phyloP scores from a whole-genome alignment of 2,888 invertebrate species.

The Desoria tigrina region DNA sequence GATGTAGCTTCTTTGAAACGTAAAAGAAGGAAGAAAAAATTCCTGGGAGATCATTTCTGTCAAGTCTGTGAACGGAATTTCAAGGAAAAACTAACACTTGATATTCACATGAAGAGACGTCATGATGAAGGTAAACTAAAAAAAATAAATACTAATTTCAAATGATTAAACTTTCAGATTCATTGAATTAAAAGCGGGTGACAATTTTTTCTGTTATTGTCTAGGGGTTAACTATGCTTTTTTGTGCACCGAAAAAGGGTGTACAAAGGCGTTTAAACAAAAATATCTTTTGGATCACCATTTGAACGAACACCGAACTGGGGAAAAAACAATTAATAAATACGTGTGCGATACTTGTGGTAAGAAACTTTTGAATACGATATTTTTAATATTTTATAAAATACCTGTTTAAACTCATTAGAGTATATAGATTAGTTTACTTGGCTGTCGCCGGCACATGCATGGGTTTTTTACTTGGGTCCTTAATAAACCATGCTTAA shows the following conservation, averaged over 20 bases:
- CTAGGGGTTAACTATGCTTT: not conserved
- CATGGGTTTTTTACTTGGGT: too few relatives aligned
- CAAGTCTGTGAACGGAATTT: not conserved
- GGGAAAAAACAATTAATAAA: not conserved
- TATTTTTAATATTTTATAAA: too few relatives aligned
- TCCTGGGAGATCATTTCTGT: not conserved
- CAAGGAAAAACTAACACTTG: not conserved
- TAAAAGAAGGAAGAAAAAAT: too few relatives aligned
- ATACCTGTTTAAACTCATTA: too few relatives aligned
- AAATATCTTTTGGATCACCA: not conserved
- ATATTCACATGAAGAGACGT: not conserved
- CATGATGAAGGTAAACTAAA: not conserved
- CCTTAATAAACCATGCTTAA: too few relatives aligned
- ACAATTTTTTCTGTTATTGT: too few relatives aligned
- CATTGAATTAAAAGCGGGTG: too few relatives aligned
- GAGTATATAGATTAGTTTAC: too few relatives aligned
- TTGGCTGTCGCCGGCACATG: too few relatives aligned
- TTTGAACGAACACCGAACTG: not conserved
- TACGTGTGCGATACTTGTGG: slow-evolving; percentile 9
- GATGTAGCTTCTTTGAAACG: too few relatives aligned
- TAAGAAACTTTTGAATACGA: not conserved
- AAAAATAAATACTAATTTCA: too few relatives aligned
- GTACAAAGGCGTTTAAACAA: not conserved
- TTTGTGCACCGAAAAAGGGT: slow-evolving; percentile 1
- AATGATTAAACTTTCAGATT: too few relatives aligned